Evolutionary conservation across 2,797 vertebrate species (phyloP), one percentile per base, ranked within the genome.

Genomic region (Euphonia xanthogaster): DNA sequence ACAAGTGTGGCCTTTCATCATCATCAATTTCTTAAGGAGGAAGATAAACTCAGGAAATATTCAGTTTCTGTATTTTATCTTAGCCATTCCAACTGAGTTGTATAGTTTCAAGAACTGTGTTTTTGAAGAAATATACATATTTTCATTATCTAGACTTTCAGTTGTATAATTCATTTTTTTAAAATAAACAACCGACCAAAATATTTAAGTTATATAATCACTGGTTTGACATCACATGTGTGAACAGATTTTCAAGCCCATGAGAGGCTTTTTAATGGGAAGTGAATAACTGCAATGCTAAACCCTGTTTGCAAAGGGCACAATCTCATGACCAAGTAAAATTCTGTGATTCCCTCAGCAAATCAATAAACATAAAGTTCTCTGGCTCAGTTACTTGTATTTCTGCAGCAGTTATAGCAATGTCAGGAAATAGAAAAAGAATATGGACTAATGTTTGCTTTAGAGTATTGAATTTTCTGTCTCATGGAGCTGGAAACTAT

Each of bases 121-220:
- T 83, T 79, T 31, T 42, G 20, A 77, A 76, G 40, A 78, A 84
- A 68, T 70, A 65, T 65, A 39, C 7, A 71, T 31, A 0, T 73
- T 91, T 96, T 65, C 10, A 81, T 57, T 90, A 80, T 22, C 5
- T 51, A 66, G 15, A 25, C 18, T 76, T 93, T 79, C 33, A 88
- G 27, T n/a, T 2, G 1, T 39, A 63, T 37, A 60, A 67, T 68
- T 57, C 35, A 75, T 57, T 73, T 73, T 60, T 6, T 16, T 13
- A 73, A 88, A 70, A 4, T 5, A 44, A 22, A 6, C 8, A 77
- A 9, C 1, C 20, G 73, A 8, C 1, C 8, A 39, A 83, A 92
- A 77, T 33, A 10, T 68, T 71, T n/a, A 30, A 70, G 5, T 33
- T 78, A 39, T 33, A 39, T 30, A 79, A 67, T 23, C 51, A 74